Evolutionary conservation across 2,113 vertebrate species (phyloP).

Genomic region (Cervus canadensis): DNA sequence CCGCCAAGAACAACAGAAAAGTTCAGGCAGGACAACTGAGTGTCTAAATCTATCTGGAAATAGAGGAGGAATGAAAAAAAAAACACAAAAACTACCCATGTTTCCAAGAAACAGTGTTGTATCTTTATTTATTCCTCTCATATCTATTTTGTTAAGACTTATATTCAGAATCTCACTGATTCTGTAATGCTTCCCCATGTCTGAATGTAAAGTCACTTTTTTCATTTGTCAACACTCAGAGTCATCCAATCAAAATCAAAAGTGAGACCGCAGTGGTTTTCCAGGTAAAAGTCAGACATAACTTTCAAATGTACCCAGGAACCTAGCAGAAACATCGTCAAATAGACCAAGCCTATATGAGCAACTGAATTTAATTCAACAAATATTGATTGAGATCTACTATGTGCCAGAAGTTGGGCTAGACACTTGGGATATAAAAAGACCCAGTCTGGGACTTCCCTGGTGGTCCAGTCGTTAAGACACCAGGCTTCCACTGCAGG

Average conservation of each 20-base stretch:
- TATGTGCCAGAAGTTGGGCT: not conserved
- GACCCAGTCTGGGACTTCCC: not conserved
- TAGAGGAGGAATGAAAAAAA: not conserved
- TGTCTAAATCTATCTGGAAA: not conserved
- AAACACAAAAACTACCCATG: not conserved
- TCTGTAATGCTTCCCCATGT: not conserved
- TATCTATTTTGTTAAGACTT: not conserved
- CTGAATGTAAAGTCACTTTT: not conserved
- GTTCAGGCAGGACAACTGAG: not conserved
- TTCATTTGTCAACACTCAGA: not conserved
- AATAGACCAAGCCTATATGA: not conserved
- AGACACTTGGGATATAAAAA: not conserved
- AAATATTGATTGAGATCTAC: not conserved
- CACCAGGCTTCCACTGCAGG: not conserved
- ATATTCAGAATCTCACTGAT: not conserved
- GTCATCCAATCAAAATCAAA: not conserved
- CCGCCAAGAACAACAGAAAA: not conserved
- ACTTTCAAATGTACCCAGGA: not conserved
- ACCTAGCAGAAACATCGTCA: not conserved
- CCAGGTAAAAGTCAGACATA: not conserved
- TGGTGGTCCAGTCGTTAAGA: not conserved
- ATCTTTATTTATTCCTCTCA: not conserved
- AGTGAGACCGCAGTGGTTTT: not conserved
- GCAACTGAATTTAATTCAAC: not conserved
- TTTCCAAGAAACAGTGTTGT: not conserved